Base-by-base conservation (phyloP, 2,113 vertebrate genomes). In the Chloropsis cyanopogon region DNA sequence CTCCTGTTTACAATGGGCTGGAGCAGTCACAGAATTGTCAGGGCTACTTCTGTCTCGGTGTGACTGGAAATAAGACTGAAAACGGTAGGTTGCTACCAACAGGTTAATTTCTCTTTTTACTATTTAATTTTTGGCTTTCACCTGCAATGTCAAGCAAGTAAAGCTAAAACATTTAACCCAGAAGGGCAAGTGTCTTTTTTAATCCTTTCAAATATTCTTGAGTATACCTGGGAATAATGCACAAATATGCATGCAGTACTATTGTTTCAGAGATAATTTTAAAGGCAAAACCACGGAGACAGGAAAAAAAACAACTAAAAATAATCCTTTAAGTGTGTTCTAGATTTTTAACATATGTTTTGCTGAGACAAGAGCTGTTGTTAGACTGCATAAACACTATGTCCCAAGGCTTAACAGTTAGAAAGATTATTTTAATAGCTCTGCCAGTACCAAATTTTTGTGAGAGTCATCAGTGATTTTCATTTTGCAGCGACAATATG, bases 1-100 rank as follows among this genome's bases (percentile, higher is more conserved):
- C 75, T 94, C 92, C 87, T 93, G 87, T 96, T 96, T 97, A 88
- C 88, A 64, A 28, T 71, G 68, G 56, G 76, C 88, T 95, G 85
- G 76, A 95, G 75, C 76, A 90, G 71, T 14, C 68, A 44, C 26
- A 70, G 63, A 83, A 88, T 66, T 94, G 75, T 85, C 87, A 95
- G 85, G 44, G 42, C 47, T 90, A 35, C 42, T 89, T 93, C 50
- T 92, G 17, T 59, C 39, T 83, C 5, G 0, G 6, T 92, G 29
- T 78, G 87, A 80, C 56, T 86, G 56, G 24, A 42, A 93, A 56
- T 64, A 41, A 75, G 31, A 64, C 60, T 71, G 65, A 71, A 52
- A 89, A 59, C 0, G 3, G 60, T 75, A 89, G 42, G 46, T 86
- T 91, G 44, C 26, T 78, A 63, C 39, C 56, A 82, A 82, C 41